Evolutionary conservation across 2,797 vertebrate species (phyloP).

Genomic region (Rhodeus uyekii): DNA sequence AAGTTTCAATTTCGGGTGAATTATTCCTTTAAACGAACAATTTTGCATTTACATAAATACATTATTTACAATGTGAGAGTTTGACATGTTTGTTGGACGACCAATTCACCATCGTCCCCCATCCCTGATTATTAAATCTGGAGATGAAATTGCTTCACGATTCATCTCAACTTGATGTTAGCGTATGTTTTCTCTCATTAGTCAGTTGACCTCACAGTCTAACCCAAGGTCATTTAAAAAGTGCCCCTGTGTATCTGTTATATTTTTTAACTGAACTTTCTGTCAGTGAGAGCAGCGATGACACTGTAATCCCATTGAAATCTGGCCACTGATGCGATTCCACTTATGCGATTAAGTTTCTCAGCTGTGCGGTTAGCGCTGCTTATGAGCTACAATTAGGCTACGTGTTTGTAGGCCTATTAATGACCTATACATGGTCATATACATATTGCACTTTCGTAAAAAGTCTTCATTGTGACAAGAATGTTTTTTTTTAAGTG

Average conservation of each 20-base stretch:
- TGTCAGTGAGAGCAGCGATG: slow-evolving; percentile 9
- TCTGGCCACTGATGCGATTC: slow-evolving; percentile 33
- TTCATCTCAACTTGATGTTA: not conserved
- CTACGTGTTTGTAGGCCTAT: not conserved
- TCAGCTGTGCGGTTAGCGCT: not conserved
- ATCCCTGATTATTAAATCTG: not conserved
- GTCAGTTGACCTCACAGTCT: not conserved
- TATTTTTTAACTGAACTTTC: slow-evolving; percentile 19
- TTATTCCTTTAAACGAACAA: not conserved
- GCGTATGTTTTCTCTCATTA: not conserved
- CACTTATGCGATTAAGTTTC: slow-evolving; percentile 47
- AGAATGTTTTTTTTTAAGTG: not conserved
- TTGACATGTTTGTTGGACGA: not conserved
- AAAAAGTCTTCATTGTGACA: not conserved
- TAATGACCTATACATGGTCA: not conserved
- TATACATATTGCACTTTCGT: not conserved
- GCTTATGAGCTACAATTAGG: not conserved
- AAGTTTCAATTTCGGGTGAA: not conserved
- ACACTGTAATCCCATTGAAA: slow-evolving; percentile 45
- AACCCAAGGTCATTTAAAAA: slow-evolving; percentile 21
- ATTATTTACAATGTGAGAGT: not conserved
- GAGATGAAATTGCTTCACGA: not conserved
- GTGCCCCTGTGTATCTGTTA: slow-evolving; percentile 5
- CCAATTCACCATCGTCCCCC: not conserved
- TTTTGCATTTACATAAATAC: not conserved